Percentiles rank a stretch among this genome's conserved stretches.
phyloP scores from a whole-genome alignment of 2,888 invertebrate species.

The Cephus rjabovi region DNA sequence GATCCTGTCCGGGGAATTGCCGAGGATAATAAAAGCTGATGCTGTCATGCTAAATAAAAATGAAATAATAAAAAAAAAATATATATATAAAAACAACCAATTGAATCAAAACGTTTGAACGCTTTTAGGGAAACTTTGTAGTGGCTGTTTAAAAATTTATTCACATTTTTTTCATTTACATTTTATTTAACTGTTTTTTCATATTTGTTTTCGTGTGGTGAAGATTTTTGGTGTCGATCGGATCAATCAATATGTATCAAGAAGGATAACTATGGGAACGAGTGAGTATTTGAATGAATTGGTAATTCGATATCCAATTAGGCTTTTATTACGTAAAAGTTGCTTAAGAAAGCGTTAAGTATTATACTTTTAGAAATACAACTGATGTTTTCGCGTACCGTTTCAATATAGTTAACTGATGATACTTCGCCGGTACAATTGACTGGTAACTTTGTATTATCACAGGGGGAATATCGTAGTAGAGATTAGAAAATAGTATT shows the following conservation, averaged over 20 bases:
- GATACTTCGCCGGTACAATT: neutral
- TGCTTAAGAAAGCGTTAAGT: neutral
- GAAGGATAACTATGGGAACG: neutral
- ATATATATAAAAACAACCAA: neutral
- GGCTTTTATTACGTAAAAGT: neutral
- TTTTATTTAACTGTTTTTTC: neutral
- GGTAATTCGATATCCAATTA: neutral
- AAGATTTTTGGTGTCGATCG: neutral
- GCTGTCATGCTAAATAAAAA: neutral
- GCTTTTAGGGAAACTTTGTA: neutral
- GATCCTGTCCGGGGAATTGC: neutral
- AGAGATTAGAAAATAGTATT: conserved; percentile 3
- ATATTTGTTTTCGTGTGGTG: neutral
- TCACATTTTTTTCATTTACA: neutral
- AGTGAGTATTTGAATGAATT: neutral
- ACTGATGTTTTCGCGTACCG: neutral
- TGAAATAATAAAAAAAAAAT: neutral
- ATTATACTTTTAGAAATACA: neutral
- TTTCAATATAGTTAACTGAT: neutral
- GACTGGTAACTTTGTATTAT: neutral
- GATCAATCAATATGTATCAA: neutral
- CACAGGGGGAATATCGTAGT: neutral
- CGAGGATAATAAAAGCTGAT: neutral
- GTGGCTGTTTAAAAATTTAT: neutral
- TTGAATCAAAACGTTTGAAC: neutral